These are phyloP conservation scores for Lasioglossum figueresi DNA, from an alignment of 2,888 invertebrate genomes.

Conservation along the genomic window DNA sequence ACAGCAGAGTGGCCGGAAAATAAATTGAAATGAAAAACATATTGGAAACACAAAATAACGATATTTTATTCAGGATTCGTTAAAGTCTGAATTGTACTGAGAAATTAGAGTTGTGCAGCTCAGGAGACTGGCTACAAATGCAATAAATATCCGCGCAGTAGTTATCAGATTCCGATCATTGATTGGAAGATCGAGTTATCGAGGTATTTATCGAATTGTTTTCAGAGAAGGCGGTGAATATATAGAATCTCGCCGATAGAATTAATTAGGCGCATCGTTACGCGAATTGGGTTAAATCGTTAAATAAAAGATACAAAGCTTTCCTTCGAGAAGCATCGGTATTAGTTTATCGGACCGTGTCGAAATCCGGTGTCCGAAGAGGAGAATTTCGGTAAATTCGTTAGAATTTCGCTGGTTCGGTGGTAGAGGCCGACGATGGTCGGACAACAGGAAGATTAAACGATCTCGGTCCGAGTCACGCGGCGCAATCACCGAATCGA, in stretches of 20 bases:
- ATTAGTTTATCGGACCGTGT: background rate
- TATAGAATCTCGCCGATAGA: background rate
- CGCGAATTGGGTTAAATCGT: background rate
- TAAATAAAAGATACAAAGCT: background rate
- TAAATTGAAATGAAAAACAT: background rate
- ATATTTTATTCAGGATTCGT: background rate
- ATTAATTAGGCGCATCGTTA: background rate
- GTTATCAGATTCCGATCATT: background rate
- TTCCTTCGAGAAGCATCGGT: background rate
- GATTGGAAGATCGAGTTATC: background rate
- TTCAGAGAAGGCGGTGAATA: background rate
- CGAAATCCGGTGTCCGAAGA: background rate
- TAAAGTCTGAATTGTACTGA: background rate
- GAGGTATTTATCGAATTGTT: background rate
- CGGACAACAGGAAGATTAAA: slow-evolving; percentile 24
- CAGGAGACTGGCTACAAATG: background rate
- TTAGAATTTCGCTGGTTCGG: background rate
- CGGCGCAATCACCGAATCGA: slow-evolving; percentile 49
- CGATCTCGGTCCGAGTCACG: slow-evolving; percentile 7
- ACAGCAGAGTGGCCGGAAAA: background rate
- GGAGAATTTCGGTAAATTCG: background rate
- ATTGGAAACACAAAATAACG: background rate
- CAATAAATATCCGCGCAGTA: background rate
- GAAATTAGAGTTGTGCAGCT: background rate
- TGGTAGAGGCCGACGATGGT: slow-evolving; percentile 5